Percentiles rank a stretch among this genome's conserved stretches.
Evolutionary conservation across 2,888 invertebrate genomes (phyloP).

Genomic region (Morpho achilles): DNA sequence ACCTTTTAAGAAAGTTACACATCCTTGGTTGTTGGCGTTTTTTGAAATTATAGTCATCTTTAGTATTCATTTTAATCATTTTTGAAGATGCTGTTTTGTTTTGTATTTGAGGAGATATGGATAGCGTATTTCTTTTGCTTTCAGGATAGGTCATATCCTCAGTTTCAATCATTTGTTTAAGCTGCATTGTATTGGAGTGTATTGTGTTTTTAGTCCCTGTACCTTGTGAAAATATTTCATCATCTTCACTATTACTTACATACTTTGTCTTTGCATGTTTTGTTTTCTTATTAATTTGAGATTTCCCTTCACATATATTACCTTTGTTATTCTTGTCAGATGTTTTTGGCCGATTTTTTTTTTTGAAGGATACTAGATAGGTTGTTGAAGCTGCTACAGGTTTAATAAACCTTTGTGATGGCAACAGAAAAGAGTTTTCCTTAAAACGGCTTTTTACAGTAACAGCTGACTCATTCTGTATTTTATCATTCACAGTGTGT

Average conservation of each 20-base stretch:
- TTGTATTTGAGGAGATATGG: conserved; percentile 4
- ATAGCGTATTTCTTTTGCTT: conserved; percentile 16
- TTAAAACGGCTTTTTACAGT: conserved; percentile 50
- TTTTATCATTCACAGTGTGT: too few relatives aligned
- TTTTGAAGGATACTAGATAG: conserved; percentile 1
- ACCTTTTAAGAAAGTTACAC: conserved; percentile 8
- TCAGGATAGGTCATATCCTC: conserved; percentile 14
- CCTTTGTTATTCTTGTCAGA: not conserved
- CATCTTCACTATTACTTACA: conserved; percentile 18
- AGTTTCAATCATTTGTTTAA: conserved; percentile 16
- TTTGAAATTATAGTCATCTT: conserved; percentile 23
- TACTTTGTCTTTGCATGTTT: not conserved
- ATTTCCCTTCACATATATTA: too few relatives aligned
- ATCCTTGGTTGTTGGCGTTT: conserved; percentile 16
- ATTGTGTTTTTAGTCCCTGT: conserved; percentile 11
- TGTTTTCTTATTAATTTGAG: conserved; percentile 1
- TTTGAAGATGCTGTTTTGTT: conserved; percentile 3
- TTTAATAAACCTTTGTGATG: conserved; percentile 55
- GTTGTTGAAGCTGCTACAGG: conserved; percentile 23
- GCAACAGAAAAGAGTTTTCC: conserved; percentile 39
- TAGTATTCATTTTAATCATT: conserved; percentile 1
- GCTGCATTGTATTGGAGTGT: conserved; percentile 5
- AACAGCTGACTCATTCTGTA: too few relatives aligned
- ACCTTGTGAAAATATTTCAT: conserved; percentile 24
- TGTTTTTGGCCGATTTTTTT: conserved; percentile 2